A percentile compares a stretch with the other conserved stretches of the same genome.
Evolutionary conservation across 2,113 vertebrate genomes (phyloP).

Genomic region (Coreoperca whiteheadi): DNA sequence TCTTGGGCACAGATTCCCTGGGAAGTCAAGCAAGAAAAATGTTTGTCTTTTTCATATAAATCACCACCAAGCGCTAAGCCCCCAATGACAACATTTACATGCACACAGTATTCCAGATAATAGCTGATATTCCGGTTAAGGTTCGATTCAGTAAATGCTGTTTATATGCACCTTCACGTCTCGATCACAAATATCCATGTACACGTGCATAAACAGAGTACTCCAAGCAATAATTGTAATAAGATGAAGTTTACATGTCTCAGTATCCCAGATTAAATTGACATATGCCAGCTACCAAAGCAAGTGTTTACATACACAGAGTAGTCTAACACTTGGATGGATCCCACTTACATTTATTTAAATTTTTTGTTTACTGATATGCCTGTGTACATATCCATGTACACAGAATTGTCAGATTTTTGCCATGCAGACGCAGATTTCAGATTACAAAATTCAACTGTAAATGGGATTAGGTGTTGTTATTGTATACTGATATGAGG

Average conservation of each 20-base stretch:
- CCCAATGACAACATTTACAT: constrained; percentile 78
- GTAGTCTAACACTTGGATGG: constrained; percentile 6
- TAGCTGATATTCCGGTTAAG: constrained; percentile 62
- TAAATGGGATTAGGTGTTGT: constrained; percentile 3
- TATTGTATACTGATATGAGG: not conserved
- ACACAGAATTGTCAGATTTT: not conserved
- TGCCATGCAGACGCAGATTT: not conserved
- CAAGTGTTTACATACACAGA: constrained; percentile 20
- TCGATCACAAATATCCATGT: constrained; percentile 57
- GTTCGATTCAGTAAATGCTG: constrained; percentile 53
- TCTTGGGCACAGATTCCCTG: constrained; percentile 89
- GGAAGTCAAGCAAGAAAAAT: constrained; percentile 84
- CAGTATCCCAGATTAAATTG: constrained; percentile 33
- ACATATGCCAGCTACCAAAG: constrained; percentile 22
- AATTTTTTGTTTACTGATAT: constrained; percentile 14
- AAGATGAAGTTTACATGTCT: constrained; percentile 49
- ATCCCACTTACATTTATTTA: constrained; percentile 8
- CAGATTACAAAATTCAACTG: not conserved
- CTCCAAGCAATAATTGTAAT: constrained; percentile 44
- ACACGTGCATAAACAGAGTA: constrained; percentile 43
- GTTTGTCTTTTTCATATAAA: constrained; percentile 83
- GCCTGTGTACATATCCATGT: not conserved
- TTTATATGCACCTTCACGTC: constrained; percentile 58
- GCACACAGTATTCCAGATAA: constrained; percentile 66
- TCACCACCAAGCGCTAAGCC: constrained; percentile 79